Conservation (phyloP, 2,797 vertebrate genomes). For the Anguilla marmorata region DNA sequence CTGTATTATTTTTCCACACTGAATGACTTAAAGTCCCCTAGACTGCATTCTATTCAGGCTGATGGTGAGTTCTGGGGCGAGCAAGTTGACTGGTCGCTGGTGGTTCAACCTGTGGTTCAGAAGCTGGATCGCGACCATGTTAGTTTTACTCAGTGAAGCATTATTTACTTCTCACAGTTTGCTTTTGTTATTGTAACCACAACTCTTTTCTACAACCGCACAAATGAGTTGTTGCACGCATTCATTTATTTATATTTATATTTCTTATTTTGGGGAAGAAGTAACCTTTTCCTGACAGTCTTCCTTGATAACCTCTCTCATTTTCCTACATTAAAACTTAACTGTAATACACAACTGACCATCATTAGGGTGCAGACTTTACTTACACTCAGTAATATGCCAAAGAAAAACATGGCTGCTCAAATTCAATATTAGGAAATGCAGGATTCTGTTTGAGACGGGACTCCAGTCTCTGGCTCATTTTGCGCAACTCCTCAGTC, state of each 20-base stretch:
- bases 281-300: neutral
- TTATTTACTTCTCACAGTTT: neutral
- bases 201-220: neutral
- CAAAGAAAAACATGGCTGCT: conserved; percentile 24
- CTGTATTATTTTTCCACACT: neutral
- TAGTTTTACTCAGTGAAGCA: conserved; percentile 6
- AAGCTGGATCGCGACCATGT: neutral
- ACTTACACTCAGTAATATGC: conserved; percentile 15
- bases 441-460: neutral
- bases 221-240: neutral
- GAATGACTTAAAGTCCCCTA: neutral
- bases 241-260: neutral
- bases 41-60: neutral
- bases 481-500: neutral
- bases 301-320: neutral
- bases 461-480: neutral
- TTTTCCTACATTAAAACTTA: conserved; percentile 30
- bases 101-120: neutral
- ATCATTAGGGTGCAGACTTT: neutral
- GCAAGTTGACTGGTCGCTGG: neutral
- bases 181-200: neutral
- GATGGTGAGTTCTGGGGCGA: neutral
- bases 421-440: neutral
- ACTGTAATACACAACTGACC: neutral
- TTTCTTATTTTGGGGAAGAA: neutral